Percentiles rank a stretch among this genome's conserved stretches.
Evolutionary conservation across 2,113 vertebrate species (phyloP).

Genomic region (Grammomys surdaster): DNA sequence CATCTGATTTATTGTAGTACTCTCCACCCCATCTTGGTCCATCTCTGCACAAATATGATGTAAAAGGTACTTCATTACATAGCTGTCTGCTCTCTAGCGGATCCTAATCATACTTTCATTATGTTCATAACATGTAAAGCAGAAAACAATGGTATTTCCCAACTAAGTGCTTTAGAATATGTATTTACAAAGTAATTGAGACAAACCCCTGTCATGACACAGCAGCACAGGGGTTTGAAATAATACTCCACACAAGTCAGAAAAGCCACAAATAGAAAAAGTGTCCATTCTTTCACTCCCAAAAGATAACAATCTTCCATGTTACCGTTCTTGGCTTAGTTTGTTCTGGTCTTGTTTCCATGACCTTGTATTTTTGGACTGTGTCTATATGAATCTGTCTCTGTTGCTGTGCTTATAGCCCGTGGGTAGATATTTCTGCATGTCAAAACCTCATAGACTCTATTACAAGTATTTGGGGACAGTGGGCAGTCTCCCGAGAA

Average conservation of each 20-base stretch:
- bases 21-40: background rate
- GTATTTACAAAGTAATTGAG: background rate
- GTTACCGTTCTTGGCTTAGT: background rate
- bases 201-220: background rate
- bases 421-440: background rate
- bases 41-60: background rate
- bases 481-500: background rate
- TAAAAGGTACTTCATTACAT: background rate
- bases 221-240: background rate
- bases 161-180: slow-evolving; percentile 4
- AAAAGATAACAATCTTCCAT: background rate
- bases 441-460: background rate
- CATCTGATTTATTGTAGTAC: background rate
- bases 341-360: background rate
- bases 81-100: background rate
- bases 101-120: slow-evolving; percentile 5
- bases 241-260: background rate
- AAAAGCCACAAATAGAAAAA: background rate
- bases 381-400: background rate
- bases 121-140: background rate
- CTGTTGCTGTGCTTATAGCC: background rate
- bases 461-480: background rate
- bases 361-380: background rate
- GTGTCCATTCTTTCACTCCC: background rate
- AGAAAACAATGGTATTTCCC: background rate